phyloP scores from a whole-genome alignment of 1,140 invertebrate species.

The Anagrus nilaparvatae region DNA sequence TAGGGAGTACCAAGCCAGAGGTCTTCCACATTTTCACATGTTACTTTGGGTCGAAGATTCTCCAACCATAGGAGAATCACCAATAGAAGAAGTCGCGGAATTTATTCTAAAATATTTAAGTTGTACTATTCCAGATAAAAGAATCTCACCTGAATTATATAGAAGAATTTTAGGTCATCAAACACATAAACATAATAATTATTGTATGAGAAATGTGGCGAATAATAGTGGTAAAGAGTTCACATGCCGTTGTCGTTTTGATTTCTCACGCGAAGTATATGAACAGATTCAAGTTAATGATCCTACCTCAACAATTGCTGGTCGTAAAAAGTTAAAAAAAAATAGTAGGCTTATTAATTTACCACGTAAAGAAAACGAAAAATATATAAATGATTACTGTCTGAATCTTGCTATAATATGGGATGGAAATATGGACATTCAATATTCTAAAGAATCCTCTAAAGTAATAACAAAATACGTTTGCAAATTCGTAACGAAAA shows the following conservation, averaged over 20 bases:
- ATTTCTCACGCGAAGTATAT: slow-evolving; percentile 13
- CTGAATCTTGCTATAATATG: neutral
- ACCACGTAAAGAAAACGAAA: neutral
- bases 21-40: slow-evolving; percentile 27
- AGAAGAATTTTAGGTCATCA: slow-evolving; percentile 18
- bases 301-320: slow-evolving; percentile 14
- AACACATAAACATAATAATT: slow-evolving; percentile 18
- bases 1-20: slow-evolving; percentile 17
- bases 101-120: slow-evolving; percentile 30
- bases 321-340: slow-evolving; percentile 12
- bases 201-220: slow-evolving; percentile 17
- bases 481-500: slow-evolving; percentile 17
- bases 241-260: slow-evolving; percentile 12
- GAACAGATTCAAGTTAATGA: slow-evolving; percentile 15
- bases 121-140: slow-evolving; percentile 23
- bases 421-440: slow-evolving; percentile 7
- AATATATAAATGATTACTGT: neutral
- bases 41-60: slow-evolving; percentile 25
- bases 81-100: slow-evolving; percentile 23
- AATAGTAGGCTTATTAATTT: neutral
- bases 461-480: slow-evolving; percentile 20
- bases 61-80: slow-evolving; percentile 17
- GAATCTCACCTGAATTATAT: slow-evolving; percentile 17
- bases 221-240: slow-evolving; percentile 13
- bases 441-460: slow-evolving; percentile 19